Evolutionary conservation across 2,797 vertebrate species (phyloP).

Genomic region (Simalia tracyae): DNA sequence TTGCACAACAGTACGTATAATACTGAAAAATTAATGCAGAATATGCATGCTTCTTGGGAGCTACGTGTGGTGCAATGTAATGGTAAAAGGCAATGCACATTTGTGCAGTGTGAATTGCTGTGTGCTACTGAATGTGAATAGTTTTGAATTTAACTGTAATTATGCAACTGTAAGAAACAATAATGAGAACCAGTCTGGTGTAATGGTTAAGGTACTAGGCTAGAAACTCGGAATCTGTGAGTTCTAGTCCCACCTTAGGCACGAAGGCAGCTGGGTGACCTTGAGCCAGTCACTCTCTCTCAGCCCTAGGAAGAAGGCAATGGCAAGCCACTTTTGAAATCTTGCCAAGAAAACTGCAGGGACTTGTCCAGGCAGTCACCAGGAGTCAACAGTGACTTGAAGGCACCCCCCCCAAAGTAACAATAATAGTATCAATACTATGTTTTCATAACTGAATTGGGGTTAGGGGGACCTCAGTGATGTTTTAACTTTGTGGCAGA

Average conservation of each 20-base stretch:
- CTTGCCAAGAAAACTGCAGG: background rate
- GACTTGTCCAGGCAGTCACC: background rate
- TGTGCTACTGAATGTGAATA: background rate
- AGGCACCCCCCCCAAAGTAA: background rate
- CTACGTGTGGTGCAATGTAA: background rate
- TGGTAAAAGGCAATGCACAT: background rate
- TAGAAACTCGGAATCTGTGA: background rate
- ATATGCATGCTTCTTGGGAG: background rate
- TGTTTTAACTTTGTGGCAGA: background rate
- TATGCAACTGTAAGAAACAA: background rate
- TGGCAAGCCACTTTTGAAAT: background rate
- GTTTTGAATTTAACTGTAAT: slow-evolving; percentile 2
- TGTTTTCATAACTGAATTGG: background rate
- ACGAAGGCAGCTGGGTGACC: background rate
- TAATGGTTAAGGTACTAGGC: background rate
- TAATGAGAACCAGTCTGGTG: background rate
- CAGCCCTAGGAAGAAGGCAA: background rate
- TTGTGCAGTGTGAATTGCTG: background rate
- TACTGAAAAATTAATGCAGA: slow-evolving; percentile 27
- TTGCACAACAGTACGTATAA: background rate
- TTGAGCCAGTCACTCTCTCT: background rate
- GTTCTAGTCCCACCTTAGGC: background rate
- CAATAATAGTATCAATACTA: background rate
- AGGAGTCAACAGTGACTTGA: background rate
- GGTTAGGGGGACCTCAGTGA: background rate